Evolutionary conservation across 92 coral and sea anemone genomes (phyloP).

Genomic region (Umimayanthus kanabou): DNA sequence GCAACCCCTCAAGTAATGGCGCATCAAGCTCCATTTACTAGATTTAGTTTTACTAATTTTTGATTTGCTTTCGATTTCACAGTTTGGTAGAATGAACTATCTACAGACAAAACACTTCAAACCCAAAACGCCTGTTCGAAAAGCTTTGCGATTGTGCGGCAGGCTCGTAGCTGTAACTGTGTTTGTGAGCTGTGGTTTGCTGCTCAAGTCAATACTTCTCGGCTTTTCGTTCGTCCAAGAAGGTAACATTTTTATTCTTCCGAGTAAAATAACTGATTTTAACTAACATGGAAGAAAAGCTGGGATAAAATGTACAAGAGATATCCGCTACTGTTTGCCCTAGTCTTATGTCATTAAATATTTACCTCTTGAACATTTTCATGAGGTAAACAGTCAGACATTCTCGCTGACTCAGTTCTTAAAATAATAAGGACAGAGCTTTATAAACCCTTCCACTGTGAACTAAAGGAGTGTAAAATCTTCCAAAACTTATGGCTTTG

Average conservation of each 20-base stretch:
- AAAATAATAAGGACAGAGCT: background rate
- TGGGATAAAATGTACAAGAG: constrained; percentile 34
- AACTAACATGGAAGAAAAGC: background rate
- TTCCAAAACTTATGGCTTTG: background rate
- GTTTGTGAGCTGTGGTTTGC: constrained; percentile 85
- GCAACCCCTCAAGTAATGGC: background rate
- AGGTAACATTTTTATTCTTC: constrained; percentile 54
- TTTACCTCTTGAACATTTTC: constrained; percentile 24
- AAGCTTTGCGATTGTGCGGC: constrained; percentile 64
- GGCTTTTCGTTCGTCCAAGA: constrained; percentile 58
- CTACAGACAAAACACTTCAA: constrained; percentile 54
- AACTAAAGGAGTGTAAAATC: background rate
- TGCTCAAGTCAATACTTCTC: constrained; percentile 65
- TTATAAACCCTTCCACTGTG: no score
- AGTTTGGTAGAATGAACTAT: constrained; percentile 66
- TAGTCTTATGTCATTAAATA: constrained; percentile 27
- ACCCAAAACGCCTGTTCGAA: constrained; percentile 61
- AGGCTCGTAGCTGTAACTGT: constrained; percentile 69
- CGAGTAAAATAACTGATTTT: constrained; percentile 1
- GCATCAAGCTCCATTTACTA: background rate
- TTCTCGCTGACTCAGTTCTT: background rate
- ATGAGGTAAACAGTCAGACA: background rate
- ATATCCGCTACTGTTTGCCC: constrained; percentile 26
- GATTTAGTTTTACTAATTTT: background rate
- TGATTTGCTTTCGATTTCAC: background rate